Conservation (phyloP, 2,888 invertebrate genomes). For the Ophion slaviceki region DNA sequence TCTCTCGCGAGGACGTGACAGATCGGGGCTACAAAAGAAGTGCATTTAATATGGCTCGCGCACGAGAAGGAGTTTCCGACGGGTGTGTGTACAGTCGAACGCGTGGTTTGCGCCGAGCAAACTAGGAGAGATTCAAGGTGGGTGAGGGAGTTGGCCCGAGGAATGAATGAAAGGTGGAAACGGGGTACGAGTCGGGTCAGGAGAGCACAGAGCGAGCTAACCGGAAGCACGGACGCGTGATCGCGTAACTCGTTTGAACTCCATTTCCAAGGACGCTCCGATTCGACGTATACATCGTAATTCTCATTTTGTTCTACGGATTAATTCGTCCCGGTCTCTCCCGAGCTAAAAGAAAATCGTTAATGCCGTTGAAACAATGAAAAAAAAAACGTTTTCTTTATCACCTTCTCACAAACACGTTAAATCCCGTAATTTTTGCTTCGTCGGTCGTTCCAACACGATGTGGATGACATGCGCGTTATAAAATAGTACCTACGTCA, state of each 20-base stretch:
- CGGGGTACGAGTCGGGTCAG: slow-evolving; percentile 44
- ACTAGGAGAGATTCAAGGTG: slow-evolving; percentile 43
- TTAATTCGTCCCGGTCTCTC: background rate
- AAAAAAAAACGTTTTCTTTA: background rate
- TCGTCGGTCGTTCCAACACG: background rate
- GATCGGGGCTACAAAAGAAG: slow-evolving; percentile 11
- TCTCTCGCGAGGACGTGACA: slow-evolving; percentile 21
- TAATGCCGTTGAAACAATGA: background rate
- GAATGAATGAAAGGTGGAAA: slow-evolving; percentile 65
- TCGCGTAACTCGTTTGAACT: slow-evolving; percentile 74
- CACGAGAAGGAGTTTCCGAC: slow-evolving; percentile 6
- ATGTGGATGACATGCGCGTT: background rate
- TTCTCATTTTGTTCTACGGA: background rate
- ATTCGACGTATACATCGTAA: slow-evolving; percentile 11
- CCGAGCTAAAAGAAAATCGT: background rate
- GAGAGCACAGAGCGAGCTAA: slow-evolving; percentile 53
- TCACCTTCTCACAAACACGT: too few species aligned
- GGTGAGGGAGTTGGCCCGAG: slow-evolving; percentile 52
- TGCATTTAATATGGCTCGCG: slow-evolving; percentile 21
- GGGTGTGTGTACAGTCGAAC: slow-evolving; percentile 27
- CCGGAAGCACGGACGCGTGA: slow-evolving; percentile 75
- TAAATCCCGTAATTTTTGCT: background rate
- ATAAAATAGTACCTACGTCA: background rate
- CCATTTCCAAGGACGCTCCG: slow-evolving; percentile 70
- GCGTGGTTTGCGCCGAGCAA: slow-evolving; percentile 31